These are phyloP conservation scores for Alexandromys fortis DNA, from an alignment of 2,113 vertebrate genomes.

Conservation along the genomic window DNA sequence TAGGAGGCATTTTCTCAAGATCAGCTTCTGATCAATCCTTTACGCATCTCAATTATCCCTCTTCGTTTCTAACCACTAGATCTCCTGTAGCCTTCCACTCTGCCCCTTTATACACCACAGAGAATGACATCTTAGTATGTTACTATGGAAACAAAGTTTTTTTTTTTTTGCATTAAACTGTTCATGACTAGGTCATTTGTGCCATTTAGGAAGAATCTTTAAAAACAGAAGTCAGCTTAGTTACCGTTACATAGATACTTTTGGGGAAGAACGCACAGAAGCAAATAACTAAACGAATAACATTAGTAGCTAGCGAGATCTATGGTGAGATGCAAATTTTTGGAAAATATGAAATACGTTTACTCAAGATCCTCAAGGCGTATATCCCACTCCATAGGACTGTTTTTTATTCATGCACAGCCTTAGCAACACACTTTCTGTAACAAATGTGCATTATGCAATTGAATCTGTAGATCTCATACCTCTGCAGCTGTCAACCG, in stretches of 20 bases:
- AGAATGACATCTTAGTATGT: conserved; percentile 79
- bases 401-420: not conserved
- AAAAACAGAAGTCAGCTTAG: conserved; percentile 78
- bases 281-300: conserved; percentile 52
- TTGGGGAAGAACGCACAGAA: conserved; percentile 52
- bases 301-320: conserved; percentile 45
- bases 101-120: conserved; percentile 80
- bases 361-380: not conserved
- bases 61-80: not conserved
- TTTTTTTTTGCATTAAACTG: conserved; percentile 83
- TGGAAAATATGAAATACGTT: conserved; percentile 60
- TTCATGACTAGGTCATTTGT: conserved; percentile 83
- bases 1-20: conserved; percentile 72
- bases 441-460: not conserved
- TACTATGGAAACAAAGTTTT: conserved; percentile 83
- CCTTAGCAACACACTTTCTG: not conserved
- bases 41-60: conserved; percentile 35
- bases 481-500: not conserved
- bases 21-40: conserved; percentile 68
- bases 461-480: not conserved
- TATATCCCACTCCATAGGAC: not conserved
- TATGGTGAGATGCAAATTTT: conserved; percentile 67
- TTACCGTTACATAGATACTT: conserved; percentile 69
- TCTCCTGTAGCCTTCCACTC: conserved; percentile 82
- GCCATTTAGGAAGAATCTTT: conserved; percentile 70